Evolutionary conservation across 2,113 vertebrate genomes (phyloP).

Genomic region (Coracopsis vasa): DNA sequence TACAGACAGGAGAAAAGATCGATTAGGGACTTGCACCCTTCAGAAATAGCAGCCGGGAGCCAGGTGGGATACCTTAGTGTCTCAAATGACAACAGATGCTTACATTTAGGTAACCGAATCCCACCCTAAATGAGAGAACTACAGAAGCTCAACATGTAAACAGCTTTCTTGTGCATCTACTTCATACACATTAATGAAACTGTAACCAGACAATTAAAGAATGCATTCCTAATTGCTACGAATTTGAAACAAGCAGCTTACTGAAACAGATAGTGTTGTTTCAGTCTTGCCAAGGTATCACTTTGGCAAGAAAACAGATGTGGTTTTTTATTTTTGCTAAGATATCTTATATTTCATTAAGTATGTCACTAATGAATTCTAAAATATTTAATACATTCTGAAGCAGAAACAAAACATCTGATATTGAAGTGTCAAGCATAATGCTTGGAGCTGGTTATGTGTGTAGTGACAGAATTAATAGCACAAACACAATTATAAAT

Average conservation of each 20-base stretch:
- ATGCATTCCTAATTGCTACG: background rate
- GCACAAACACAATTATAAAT: background rate
- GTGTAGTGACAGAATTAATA: background rate
- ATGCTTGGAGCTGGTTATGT: background rate
- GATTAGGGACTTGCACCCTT: background rate
- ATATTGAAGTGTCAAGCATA: background rate
- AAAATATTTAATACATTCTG: background rate
- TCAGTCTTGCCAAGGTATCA: background rate
- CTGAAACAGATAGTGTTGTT: background rate
- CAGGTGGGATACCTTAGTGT: background rate
- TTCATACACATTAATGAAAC: background rate
- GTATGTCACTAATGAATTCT: background rate
- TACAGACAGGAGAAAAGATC: background rate
- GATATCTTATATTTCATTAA: background rate
- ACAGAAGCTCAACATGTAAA: background rate
- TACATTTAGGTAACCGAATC: background rate
- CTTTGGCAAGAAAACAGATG: background rate
- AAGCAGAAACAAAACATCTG: background rate
- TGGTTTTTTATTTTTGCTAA: background rate
- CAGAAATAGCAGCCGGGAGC: background rate
- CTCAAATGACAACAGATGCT: background rate
- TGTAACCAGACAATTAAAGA: background rate
- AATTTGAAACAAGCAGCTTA: background rate
- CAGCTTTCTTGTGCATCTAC: background rate
- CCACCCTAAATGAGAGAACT: background rate